Base-by-base conservation (phyloP, 2,888 invertebrate genomes). In the Athetis lepigone region DNA sequence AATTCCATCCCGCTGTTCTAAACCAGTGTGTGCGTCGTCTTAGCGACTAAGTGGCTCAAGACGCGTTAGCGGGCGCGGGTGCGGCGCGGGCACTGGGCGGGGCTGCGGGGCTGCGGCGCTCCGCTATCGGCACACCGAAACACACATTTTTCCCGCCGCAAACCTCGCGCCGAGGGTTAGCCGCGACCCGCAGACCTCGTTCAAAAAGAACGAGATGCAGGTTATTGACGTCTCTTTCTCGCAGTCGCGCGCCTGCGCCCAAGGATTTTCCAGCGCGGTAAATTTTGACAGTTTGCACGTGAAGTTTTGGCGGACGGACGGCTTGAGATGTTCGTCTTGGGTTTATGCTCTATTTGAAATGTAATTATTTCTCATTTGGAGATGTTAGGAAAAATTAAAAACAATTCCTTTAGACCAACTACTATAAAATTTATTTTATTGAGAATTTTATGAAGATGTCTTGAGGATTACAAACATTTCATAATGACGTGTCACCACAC, bases 81-180 rank as follows among this genome's bases (percentile, higher is more conserved):
- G 89, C 82, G 88, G 87, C 77, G 87, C 77, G 70, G 73, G 52
- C 64, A 29, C 81, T 83, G 88, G 90, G 88, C 89, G 90, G 87
- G 85, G 89, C 87, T 86, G 88, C 87, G 90, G 90, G 83, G 88
- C 88, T 91, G 93, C 89, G 94, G 94, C 93, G 83, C 91, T 87
- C 93, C 94, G 93, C 92, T 92, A 92, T 93, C 94, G 95, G 95
- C 94, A 93, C 95, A 95, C 95, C 95, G 95, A 95, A 95, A 95
- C 95, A 95, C 95, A 95, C 95, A 95, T 95, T 95, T 95, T 94
- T 94, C 91, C 94, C 93, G 95, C 95, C 95, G 91, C 95, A 95
- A 95, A 95, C 95, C 95, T 93, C 93, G 95, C 94, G 93, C 94
- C 91, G 92, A 91, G 88, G 95, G 95, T 95, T 95, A 95, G 95